phyloP scores from a whole-genome alignment of 2,113 vertebrate genomes.

The Tauraco erythrolophus region DNA sequence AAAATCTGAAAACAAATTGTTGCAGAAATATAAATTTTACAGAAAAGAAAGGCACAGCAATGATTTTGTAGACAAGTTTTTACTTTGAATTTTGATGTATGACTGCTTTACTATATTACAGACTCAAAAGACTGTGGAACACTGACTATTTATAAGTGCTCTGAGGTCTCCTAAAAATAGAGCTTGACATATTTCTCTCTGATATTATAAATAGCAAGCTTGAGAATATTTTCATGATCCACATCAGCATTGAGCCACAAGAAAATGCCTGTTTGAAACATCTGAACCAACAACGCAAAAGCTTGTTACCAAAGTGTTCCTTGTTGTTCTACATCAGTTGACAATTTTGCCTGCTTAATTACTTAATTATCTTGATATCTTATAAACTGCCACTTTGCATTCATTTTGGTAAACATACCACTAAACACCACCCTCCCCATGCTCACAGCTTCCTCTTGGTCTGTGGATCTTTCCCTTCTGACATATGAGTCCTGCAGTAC shows the following conservation, averaged over 20 bases:
- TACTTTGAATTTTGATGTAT: not conserved
- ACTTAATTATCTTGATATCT: not conserved
- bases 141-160: not conserved
- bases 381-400: not conserved
- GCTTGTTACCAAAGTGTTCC: not conserved
- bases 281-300: not conserved
- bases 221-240: not conserved
- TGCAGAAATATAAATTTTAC: not conserved
- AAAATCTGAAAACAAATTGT: not conserved
- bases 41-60: not conserved
- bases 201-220: not conserved
- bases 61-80: not conserved
- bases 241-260: not conserved
- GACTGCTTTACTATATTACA: not conserved
- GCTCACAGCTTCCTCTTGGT: not conserved
- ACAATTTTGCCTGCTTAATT: not conserved
- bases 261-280: not conserved
- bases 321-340: not conserved
- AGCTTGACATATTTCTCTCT: not conserved
- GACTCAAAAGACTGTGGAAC: not conserved
- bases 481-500: not conserved
- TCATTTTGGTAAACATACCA: not conserved
- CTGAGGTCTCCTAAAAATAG: not conserved
- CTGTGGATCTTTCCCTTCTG: not conserved
- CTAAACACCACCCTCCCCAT: not conserved